Evolutionary conservation across 1,140 invertebrate genomes (phyloP), one percentile per base, ranked within the genome.

Genomic region (Callitettix versicolor): DNA sequence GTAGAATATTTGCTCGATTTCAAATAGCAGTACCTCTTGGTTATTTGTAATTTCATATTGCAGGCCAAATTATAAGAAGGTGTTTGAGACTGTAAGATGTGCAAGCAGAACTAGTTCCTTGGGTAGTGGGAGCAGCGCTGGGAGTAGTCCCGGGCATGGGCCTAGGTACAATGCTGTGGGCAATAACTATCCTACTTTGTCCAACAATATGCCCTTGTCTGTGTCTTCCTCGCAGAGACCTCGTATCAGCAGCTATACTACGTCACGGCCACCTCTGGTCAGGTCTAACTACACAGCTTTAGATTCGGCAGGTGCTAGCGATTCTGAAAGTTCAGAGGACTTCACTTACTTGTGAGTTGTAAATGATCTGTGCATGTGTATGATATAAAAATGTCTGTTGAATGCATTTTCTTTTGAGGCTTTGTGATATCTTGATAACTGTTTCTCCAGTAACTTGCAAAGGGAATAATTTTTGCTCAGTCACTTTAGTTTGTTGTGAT

Each of bases 21-120:
- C n/a, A n/a, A n/a, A n/a, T n/a, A n/a, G n/a, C n/a, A n/a, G n/a
- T n/a, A n/a, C n/a, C n/a, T n/a, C n/a, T n/a, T n/a, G n/a, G n/a
- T n/a, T n/a, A n/a, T n/a, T n/a, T n/a, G n/a, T n/a, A n/a, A n/a
- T n/a, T n/a, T n/a, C n/a, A n/a, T 50, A 58, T 71, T 67, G 0
- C 68, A 84, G 81, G 48, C 80, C 84, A 55, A 77, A 82, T 38
- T 88, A 84, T 69, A 85, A 84, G 60, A 85, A 83, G 67, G 88
- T 81, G 43, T 91, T 91, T 65, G 87, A 90, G 62, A 91, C 86
- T 3, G 87, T 90, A 26, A 77, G 84, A 47, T 88, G 80, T 64
- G 86, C 82, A 15, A 82, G 81, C 9, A 77, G 81, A 12, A 53
- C 30, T 20, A 60, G 62, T 30, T 55, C 52, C 17, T 30, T 58